Evolutionary conservation across 2,113 vertebrate species (phyloP).

Genomic region (Bufo gargarizans): DNA sequence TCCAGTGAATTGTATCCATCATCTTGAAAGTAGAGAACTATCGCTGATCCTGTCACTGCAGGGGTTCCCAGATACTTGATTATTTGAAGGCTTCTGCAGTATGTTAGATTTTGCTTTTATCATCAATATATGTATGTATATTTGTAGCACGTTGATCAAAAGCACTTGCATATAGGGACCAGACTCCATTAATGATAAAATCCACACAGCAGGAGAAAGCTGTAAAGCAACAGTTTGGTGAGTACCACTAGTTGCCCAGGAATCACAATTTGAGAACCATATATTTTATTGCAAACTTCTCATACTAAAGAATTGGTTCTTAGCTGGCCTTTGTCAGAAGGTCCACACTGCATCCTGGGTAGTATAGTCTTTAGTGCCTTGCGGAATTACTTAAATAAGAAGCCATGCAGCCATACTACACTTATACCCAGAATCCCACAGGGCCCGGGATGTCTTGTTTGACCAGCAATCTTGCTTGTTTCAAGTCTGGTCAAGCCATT

Average conservation of each 20-base stretch:
- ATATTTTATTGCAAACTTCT: slow-evolving; percentile 58
- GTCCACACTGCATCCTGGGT: slow-evolving; percentile 69
- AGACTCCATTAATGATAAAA: slow-evolving; percentile 46
- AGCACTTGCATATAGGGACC: slow-evolving; percentile 28
- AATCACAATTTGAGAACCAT: slow-evolving; percentile 26
- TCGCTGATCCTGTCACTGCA: neutral
- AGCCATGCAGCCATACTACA: slow-evolving; percentile 87
- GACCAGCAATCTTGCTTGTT: slow-evolving; percentile 60
- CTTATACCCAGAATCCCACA: slow-evolving; percentile 76
- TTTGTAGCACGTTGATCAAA: slow-evolving; percentile 37
- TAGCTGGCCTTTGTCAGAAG: slow-evolving; percentile 60
- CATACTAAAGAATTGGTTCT: slow-evolving; percentile 60
- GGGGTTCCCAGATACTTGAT: neutral
- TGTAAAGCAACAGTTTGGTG: slow-evolving; percentile 25
- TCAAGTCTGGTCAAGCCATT: slow-evolving; percentile 91
- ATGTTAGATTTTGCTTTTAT: slow-evolving; percentile 6
- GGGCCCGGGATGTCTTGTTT: slow-evolving; percentile 67
- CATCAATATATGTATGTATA: slow-evolving; percentile 43
- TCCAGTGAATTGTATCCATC: slow-evolving; percentile 39
- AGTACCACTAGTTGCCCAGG: slow-evolving; percentile 22
- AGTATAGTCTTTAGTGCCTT: slow-evolving; percentile 80
- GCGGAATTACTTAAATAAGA: slow-evolving; percentile 80
- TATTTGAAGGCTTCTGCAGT: neutral
- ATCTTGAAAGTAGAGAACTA: slow-evolving; percentile 16
- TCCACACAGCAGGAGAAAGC: slow-evolving; percentile 44